Base-by-base conservation (phyloP, 2,113 vertebrate genomes). In the Eubucco bourcierii region DNA sequence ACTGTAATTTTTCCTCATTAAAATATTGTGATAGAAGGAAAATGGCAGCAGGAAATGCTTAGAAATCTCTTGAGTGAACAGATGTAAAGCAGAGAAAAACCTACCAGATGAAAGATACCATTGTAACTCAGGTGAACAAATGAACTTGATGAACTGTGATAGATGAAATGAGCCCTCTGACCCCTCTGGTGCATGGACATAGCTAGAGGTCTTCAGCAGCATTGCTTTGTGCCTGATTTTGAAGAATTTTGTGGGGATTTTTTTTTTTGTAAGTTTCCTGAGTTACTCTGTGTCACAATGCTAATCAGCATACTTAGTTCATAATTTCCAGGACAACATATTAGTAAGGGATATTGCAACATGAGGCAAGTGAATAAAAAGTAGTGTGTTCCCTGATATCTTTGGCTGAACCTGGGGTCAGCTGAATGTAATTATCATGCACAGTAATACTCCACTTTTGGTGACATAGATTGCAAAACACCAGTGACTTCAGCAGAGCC, bases 101-200 rank as follows among this genome's bases (percentile, higher is more conserved):
- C 4, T 18, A 82, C 24, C n/a, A 50, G 11, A 9, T 44, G 39
- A 80, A 41, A 21, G 7, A 2, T 10, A 8, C 55, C 21, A 4
- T 12, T 72, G 28, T 46, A 52, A 29, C 44, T 73, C 25, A 34
- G 8, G 16, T 44, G 65, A 74, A 37, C 31, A 70, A 53, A 50
- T 1, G 6, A 60, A 16, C 39, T 82, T 27, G 52, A 6, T 55
- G n/a, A 71, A 11, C 46, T 28, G 24, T 15, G 64, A 16, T 76
- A 4, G 1, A 8, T 65, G 24, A 66, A 93, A 50, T 1, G 1
- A 44, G 17, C 47, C 29, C 28, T 29, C 21, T 76, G 8, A 29
- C 29, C 23, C 29, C 23, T 68, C 23, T 1, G 6, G 0, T 29
- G 33, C 0, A 1, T 7, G 29, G 56, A 29, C 6, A 1, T 14